phyloP scores from a whole-genome alignment of 1,140 invertebrate species.

The Hetaerina americana region DNA sequence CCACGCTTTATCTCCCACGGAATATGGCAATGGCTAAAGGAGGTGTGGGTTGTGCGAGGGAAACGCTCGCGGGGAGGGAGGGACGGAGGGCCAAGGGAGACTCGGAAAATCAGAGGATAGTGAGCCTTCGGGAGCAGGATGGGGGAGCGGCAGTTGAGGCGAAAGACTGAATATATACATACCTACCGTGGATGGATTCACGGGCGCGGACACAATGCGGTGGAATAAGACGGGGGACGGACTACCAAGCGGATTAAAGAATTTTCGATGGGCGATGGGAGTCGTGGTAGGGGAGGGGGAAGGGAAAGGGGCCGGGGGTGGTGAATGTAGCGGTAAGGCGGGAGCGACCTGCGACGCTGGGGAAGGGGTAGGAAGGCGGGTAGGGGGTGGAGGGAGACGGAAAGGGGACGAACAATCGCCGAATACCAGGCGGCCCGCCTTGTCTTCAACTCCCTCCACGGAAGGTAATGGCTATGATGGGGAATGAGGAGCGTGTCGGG shows the following conservation, averaged over 20 bases:
- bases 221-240: not conserved
- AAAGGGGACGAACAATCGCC: too few relatives aligned
- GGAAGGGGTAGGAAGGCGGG: too few relatives aligned
- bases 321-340: not conserved
- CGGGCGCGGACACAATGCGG: not conserved
- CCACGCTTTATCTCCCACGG: not conserved
- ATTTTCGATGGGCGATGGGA: not conserved
- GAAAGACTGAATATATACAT: not conserved
- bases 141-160: not conserved
- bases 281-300: not conserved
- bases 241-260: not conserved
- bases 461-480: too few relatives aligned
- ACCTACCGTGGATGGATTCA: too few relatives aligned
- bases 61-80: not conserved
- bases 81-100: not conserved
- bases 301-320: not conserved
- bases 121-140: too few relatives aligned
- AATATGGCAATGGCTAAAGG: too few relatives aligned
- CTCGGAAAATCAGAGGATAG: too few relatives aligned
- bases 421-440: too few relatives aligned
- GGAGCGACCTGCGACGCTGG: too few relatives aligned
- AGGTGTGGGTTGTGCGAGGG: not conserved
- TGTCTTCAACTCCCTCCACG: too few relatives aligned
- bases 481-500: too few relatives aligned
- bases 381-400: too few relatives aligned